Evolutionary conservation across 1,140 invertebrate species (phyloP), one percentile per base, ranked within the genome.

Genomic region (Drosophila nannoptera): DNA sequence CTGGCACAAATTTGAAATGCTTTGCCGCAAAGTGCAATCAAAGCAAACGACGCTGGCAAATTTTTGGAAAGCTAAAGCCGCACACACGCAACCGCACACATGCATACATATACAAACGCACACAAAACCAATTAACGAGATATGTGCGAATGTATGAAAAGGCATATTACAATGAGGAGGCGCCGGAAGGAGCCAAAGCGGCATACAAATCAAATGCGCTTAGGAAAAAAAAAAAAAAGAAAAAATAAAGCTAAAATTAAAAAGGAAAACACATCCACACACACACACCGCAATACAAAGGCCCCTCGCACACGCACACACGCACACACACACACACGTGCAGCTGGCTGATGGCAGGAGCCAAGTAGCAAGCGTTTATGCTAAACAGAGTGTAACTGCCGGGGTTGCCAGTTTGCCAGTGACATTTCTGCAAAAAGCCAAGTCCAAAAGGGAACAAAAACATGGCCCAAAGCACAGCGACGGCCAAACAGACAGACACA

Each of bases 351-450:
- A 55, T 75, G 68, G 63, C 82, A 75, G 80, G 75, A 83, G 81
- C 81, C 81, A 84, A 84, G 81, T 86, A 87, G 82, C 81, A 86
- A 86, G 74, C 81, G 77, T 86, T 86, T 87, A 87, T 86, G 81
- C 82, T 87, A 86, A 86, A 87, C 81, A 86, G 82, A 86, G 81
- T 86, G 81, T 86, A 86, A 86, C 81, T 86, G 77, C 77, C 82
- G 81, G 81, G 81, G 81, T 86, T 81, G 81, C 82, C 77, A 43
- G 54, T 36, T 60, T 56, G 65, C 69, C 75, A 74, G 76, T 82
- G 78, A 82, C 78, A 82, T 82, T 78, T 82, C 73, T 80, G 81
- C 73, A 73, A 76, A 67, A 84, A 76, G 76, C 76, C 80, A 78
- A 69, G 60, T 60, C 43, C 65, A 78, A 84, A 80, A 40, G 29